Percentiles rank a stretch among this genome's conserved stretches.
Conservation (phyloP, 1,140 invertebrate species). For the Mycetomoellerius zeteki region DNA sequence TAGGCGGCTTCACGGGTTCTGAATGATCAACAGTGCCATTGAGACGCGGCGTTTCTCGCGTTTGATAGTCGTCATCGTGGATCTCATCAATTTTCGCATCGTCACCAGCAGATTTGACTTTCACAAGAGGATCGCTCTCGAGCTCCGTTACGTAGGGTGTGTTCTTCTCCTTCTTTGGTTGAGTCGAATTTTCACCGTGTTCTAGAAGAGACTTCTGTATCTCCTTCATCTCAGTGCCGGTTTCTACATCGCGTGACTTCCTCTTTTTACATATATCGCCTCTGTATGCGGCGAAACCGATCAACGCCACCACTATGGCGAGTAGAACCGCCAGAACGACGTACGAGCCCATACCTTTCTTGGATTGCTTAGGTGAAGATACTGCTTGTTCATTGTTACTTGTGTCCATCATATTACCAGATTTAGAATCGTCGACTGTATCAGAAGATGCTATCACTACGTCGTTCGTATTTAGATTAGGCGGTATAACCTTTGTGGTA, state of each 20-base stretch:
- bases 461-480: background rate
- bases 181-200: slow-evolving; percentile 72
- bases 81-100: slow-evolving; percentile 63
- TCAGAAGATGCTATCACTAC: background rate
- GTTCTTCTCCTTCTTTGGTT: slow-evolving; percentile 72
- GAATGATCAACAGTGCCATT: slow-evolving; percentile 64
- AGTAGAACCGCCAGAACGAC: slow-evolving; percentile 81
- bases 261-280: slow-evolving; percentile 83
- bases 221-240: slow-evolving; percentile 85
- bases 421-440: slow-evolving; percentile 22
- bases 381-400: slow-evolving; percentile 69
- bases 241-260: slow-evolving; percentile 81
- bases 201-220: slow-evolving; percentile 82
- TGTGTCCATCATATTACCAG: slow-evolving; percentile 49
- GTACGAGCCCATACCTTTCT: slow-evolving; percentile 85
- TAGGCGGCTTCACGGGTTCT: slow-evolving; percentile 83
- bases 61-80: slow-evolving; percentile 40
- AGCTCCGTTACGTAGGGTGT: slow-evolving; percentile 80
- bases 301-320: slow-evolving; percentile 79
- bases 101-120: slow-evolving; percentile 57
- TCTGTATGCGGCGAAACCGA: slow-evolving; percentile 84
- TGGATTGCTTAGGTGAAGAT: slow-evolving; percentile 77
- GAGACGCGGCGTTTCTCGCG: slow-evolving; percentile 38
- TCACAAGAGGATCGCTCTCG: slow-evolving; percentile 83
- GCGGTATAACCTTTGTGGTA: background rate